A percentile compares a stretch with the other conserved stretches of the same genome.
Conservation (phyloP, 92 coral and sea anemone species). For the Parazoanthus swiftii region DNA sequence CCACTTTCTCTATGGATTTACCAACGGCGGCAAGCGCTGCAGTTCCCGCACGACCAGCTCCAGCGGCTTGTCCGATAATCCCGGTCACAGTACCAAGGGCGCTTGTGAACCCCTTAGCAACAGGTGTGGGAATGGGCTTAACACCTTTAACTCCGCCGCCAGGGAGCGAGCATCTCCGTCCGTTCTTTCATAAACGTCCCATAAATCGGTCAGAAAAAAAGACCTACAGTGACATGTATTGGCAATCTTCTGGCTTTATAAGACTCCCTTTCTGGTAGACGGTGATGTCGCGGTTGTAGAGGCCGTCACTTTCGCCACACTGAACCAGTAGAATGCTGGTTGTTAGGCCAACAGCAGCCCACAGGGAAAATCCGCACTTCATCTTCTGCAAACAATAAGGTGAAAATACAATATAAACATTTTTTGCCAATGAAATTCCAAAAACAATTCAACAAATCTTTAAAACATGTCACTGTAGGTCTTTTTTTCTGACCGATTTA, state of each 20-base stretch:
- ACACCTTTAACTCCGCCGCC: neutral
- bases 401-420: no score
- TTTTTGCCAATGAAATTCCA: no score
- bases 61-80: neutral
- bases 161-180: neutral
- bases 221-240: neutral
- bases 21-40: no score
- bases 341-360: no score
- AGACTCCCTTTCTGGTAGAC: neutral
- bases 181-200: no score
- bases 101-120: conserved; percentile 22
- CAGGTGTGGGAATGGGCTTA: conserved; percentile 22
- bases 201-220: no score
- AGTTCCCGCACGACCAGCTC: no score
- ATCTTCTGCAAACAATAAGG: no score
- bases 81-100: neutral
- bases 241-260: neutral
- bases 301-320: neutral
- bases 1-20: neutral
- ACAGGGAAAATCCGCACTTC: no score
- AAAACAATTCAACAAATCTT: no score
- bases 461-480: no score
- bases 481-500: no score
- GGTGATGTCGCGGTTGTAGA: neutral
- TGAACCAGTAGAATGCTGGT: neutral